phyloP scores from a whole-genome alignment of 1,140 invertebrate species.

The Lepidostoma basale region DNA sequence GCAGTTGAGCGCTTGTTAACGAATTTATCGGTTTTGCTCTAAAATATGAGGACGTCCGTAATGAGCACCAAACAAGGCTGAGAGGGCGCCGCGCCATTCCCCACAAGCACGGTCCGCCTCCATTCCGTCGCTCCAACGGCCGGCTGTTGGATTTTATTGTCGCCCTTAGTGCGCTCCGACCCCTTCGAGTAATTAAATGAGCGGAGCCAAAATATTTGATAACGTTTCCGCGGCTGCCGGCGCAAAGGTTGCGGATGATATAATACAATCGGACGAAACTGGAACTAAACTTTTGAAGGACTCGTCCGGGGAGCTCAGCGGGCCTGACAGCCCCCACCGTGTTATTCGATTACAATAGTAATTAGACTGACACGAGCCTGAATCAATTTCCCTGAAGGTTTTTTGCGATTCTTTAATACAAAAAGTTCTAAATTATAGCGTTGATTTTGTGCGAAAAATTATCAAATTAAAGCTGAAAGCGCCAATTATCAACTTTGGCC shows the following conservation, averaged over 20 bases:
- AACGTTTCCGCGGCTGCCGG: background rate
- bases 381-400: background rate
- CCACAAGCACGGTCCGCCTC: background rate
- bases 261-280: too few species aligned
- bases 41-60: background rate
- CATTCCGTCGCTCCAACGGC: background rate
- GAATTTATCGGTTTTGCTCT: background rate
- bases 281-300: too few species aligned
- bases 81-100: too few species aligned
- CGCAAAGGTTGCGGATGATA: too few species aligned
- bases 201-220: background rate
- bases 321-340: too few species aligned
- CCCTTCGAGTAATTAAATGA: background rate
- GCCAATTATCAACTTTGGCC: background rate
- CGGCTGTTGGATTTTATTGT: background rate
- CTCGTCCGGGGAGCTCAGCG: too few species aligned
- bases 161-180: background rate
- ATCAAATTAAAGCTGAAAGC: background rate
- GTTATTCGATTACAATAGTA: too few species aligned
- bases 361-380: too few species aligned
- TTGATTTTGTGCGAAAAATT: background rate
- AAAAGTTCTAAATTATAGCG: background rate
- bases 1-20: slow-evolving; percentile 1
- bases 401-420: background rate
- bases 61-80: background rate